Base-by-base conservation (phyloP, 1,140 invertebrate genomes). In the Drosophila sp. region DNA sequence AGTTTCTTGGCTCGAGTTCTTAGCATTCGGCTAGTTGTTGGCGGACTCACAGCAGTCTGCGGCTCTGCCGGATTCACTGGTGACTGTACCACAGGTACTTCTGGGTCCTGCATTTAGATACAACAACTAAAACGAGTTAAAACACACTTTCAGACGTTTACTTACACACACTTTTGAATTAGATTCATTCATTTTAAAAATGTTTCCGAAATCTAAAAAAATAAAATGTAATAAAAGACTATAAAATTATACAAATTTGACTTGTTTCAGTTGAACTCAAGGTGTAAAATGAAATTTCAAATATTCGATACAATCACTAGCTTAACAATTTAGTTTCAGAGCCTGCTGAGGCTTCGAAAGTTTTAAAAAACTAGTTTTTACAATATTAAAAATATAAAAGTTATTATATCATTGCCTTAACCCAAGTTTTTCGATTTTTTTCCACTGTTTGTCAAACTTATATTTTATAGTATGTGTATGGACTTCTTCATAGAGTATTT, bases 371-470 rank as follows among this genome's bases (percentile, higher is more conserved):
- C 1, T 9, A n/a, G 9, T 11, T 11, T 36, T 1, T 2, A 1
- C 8, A 36, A 32, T 7, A 32, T 32, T 2, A 8, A 11, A 36
- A 3, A 11, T 36, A 13, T 38, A 13, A 38, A 3, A 38, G 36
- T 13, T 38, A 5, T 13, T n/a, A 5, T 38, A 6, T 13, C 11
- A 3, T 38, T 13, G 13, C 36, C 36, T 38, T n/a, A 38, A 13
- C 36, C 36, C 11, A n/a, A 38, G 4, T 13, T 38, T 8, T 13
- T 38, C n/a, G 36, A 2, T 13, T 38, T 38, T 9, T 6, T n/a
- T 38, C 4, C 9, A 9, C 9, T 36, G 9, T 36, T 9, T n/a
- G 64, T 59, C 71, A 32, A 77, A 45, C 76, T 71, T 57, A 51
- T 72, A 66, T 58, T 53, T 41, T 64, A 34, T 51, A 21, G n/a